phyloP scores from a whole-genome alignment of 1,140 invertebrate species.

The Schlechtendalia chinensis region DNA sequence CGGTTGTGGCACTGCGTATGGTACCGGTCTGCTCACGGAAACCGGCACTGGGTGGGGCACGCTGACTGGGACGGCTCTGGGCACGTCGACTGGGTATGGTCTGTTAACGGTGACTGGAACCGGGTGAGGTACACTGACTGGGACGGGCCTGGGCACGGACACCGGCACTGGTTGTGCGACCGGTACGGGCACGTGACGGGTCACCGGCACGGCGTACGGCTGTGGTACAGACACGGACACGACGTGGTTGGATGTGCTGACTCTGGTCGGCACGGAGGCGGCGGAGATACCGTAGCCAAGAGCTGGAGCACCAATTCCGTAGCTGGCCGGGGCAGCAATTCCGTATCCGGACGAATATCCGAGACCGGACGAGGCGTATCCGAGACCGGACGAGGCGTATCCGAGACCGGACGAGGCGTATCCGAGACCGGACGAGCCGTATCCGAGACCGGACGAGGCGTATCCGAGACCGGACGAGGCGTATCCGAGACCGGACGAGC shows the following conservation, averaged over 20 bases:
- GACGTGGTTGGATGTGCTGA: constrained; percentile 19
- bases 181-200: constrained; percentile 69
- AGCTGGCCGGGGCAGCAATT: neutral
- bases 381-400: neutral
- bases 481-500: neutral
- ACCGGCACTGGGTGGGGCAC: constrained; percentile 67
- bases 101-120: constrained; percentile 69
- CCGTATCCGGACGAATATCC: neutral
- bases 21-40: neutral
- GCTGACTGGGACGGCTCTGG: constrained; percentile 67
- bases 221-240: constrained; percentile 39
- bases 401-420: neutral
- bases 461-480: neutral
- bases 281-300: neutral
- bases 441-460: neutral
- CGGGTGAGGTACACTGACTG: constrained; percentile 70
- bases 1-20: constrained; percentile 1
- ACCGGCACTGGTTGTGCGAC: constrained; percentile 70
- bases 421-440: neutral
- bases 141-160: constrained; percentile 69
- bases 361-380: neutral
- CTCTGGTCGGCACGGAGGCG: neutral
- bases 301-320: neutral
- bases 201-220: constrained; percentile 60
- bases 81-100: constrained; percentile 68